Evolutionary conservation across 2,888 invertebrate genomes (phyloP).

Genomic region (Pyrochroa serraticornis): DNA sequence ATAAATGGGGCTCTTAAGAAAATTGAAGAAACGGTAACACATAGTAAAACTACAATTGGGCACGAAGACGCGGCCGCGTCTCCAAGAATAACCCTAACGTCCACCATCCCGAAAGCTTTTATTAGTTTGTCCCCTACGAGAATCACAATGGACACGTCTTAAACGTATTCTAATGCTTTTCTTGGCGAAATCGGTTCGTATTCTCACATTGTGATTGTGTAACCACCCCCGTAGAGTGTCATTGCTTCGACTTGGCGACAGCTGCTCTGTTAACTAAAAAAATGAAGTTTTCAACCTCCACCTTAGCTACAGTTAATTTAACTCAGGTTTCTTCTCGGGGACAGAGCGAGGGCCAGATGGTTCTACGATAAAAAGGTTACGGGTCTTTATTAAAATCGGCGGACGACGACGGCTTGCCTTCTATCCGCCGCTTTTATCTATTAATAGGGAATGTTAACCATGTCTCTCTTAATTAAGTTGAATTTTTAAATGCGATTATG

Average conservation of each 20-base stretch:
- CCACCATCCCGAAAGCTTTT: slow-evolving; percentile 16
- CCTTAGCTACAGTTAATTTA: slow-evolving; percentile 61
- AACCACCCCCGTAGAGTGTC: slow-evolving; percentile 59
- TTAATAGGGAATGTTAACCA: slow-evolving; percentile 23
- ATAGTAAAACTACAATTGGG: slow-evolving; percentile 46
- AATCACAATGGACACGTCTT: slow-evolving; percentile 45
- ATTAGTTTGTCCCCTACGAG: slow-evolving; percentile 15
- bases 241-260: slow-evolving; percentile 51
- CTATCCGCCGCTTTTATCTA: slow-evolving; percentile 17
- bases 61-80: slow-evolving; percentile 18
- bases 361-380: slow-evolving; percentile 39
- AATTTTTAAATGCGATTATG: slow-evolving; percentile 11
- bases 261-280: slow-evolving; percentile 56
- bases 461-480: slow-evolving; percentile 15
- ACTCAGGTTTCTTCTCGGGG: slow-evolving; percentile 46
- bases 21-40: slow-evolving; percentile 45
- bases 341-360: slow-evolving; percentile 39
- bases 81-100: slow-evolving; percentile 18
- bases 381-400: slow-evolving; percentile 40
- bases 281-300: slow-evolving; percentile 60
- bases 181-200: slow-evolving; percentile 52
- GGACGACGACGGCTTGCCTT: slow-evolving; percentile 21
- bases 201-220: slow-evolving; percentile 58
- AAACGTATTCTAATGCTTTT: slow-evolving; percentile 56
- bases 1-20: slow-evolving; percentile 37